These are phyloP conservation scores for Orbicella faveolata DNA, from an alignment of 64 coral and sea anemone species.

Conservation along the genomic window DNA sequence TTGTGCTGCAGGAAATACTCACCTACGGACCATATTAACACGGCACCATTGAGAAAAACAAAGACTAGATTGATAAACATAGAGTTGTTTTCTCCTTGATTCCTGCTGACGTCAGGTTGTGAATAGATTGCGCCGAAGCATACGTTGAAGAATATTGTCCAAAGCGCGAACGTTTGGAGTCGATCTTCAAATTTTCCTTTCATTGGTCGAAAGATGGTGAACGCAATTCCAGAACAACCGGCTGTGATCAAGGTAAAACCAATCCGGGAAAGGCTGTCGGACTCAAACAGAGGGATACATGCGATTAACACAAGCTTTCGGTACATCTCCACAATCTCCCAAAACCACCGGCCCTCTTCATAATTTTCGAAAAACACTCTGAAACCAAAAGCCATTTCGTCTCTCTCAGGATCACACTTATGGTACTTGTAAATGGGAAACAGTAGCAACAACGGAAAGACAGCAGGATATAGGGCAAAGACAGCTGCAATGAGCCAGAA, in stretches of 20 bases:
- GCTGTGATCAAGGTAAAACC: neutral
- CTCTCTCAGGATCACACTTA: too few species aligned
- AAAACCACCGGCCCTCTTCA: neutral
- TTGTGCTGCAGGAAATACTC: neutral
- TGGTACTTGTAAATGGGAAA: conserved; percentile 62
- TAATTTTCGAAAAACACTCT: conserved; percentile 17
- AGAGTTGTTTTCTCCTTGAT: neutral
- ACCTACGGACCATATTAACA: neutral
- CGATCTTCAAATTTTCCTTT: conserved; percentile 7
- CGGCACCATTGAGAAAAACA: neutral
- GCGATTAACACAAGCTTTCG: neutral
- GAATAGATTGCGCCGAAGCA: neutral
- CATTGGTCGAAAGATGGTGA: conserved; percentile 2
- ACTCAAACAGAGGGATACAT: neutral
- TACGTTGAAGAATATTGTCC: conserved; percentile 17
- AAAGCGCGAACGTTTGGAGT: conserved; percentile 11
- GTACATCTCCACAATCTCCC: conserved; percentile 14
- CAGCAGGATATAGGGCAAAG: conserved; percentile 61
- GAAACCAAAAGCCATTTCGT: neutral
- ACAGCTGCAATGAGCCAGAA: neutral
- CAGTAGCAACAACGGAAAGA: conserved; percentile 63
- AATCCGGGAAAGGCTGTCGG: neutral
- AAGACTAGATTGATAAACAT: neutral
- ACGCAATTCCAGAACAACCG: neutral
- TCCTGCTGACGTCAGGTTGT: neutral